phyloP scores from a whole-genome alignment of 2,113 vertebrate genomes.

The Picathartes gymnocephalus region DNA sequence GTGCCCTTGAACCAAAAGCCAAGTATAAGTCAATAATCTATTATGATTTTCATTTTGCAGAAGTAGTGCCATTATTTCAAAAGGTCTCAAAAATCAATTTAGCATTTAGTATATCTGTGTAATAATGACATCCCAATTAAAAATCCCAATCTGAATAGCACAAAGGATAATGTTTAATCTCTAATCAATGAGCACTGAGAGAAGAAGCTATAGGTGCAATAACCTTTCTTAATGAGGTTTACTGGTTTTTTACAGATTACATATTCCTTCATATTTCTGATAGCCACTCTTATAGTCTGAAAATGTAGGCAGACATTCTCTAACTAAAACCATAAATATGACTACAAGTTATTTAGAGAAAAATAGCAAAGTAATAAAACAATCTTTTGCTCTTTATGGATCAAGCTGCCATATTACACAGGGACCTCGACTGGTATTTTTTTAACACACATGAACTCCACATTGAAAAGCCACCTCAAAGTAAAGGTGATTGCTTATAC shows the following conservation, averaged over 20 bases:
- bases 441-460: background rate
- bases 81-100: conserved; percentile 80
- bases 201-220: conserved; percentile 70
- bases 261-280: conserved; percentile 42
- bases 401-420: background rate
- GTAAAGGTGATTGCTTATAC: background rate
- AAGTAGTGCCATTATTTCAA: conserved; percentile 78
- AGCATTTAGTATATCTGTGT: conserved; percentile 79
- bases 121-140: conserved; percentile 84
- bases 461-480: background rate
- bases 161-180: conserved; percentile 74
- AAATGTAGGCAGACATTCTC: background rate
- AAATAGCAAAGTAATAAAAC: conserved; percentile 20
- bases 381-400: background rate
- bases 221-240: conserved; percentile 67
- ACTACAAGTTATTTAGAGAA: background rate
- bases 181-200: conserved; percentile 74
- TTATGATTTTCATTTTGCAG: conserved; percentile 89
- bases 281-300: background rate
- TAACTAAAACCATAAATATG: background rate
- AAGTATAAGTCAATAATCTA: conserved; percentile 81
- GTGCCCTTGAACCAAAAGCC: conserved; percentile 78
- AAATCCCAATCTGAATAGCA: conserved; percentile 74
- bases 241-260: conserved; percentile 19
- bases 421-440: background rate